Conservation (phyloP, 2,113 vertebrate species). For the Isichthys henryi region DNA sequence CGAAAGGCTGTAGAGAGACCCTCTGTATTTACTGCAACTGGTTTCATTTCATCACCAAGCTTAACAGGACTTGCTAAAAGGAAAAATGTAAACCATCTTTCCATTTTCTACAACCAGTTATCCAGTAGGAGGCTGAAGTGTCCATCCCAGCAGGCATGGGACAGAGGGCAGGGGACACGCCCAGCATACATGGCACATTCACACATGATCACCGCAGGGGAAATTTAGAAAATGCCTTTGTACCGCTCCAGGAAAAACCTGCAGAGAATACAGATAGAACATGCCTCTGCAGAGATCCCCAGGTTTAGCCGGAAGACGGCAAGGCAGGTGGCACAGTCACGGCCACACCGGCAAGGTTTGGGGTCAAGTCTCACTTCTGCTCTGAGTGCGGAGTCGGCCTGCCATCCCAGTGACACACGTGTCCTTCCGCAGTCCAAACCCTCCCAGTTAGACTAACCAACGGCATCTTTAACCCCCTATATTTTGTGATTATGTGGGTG, state of each 20-base stretch:
- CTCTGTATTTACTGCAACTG: not conserved
- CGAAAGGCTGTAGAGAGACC: not conserved
- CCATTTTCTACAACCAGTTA: not conserved
- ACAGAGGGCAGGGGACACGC: not conserved
- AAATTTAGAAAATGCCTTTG: not conserved
- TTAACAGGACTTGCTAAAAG: not conserved
- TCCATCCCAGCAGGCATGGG: not conserved
- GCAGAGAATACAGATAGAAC: not conserved
- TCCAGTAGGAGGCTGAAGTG: not conserved
- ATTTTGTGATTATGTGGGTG: not conserved
- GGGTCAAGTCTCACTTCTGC: not conserved
- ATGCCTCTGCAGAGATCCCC: not conserved
- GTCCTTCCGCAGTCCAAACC: not conserved
- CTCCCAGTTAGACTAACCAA: not conserved
- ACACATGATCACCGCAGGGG: not conserved
- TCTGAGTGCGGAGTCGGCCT: not conserved
- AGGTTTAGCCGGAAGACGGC: not conserved
- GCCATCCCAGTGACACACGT: not conserved
- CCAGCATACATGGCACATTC: not conserved
- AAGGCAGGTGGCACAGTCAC: not conserved
- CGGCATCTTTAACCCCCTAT: not conserved
- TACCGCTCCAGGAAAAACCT: not conserved
- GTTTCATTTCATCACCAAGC: constrained; percentile 2
- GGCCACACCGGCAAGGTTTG: not conserved
- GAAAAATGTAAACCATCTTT: not conserved